Percentiles rank a stretch among this genome's conserved stretches.
Conservation (phyloP, 2,888 invertebrate genomes). For the Zeuzera pyrina region DNA sequence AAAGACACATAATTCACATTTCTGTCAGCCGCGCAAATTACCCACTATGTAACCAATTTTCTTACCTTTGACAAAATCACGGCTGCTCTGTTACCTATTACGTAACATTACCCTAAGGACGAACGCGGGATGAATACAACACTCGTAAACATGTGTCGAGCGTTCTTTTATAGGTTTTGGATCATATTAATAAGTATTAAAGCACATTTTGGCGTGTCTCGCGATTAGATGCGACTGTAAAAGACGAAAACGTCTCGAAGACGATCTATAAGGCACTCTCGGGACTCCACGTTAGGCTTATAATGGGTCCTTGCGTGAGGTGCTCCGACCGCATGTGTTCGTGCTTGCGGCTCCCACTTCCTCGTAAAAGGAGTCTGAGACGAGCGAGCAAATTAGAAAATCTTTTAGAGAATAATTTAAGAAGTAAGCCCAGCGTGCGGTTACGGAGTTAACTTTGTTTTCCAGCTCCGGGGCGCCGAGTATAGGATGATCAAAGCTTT, state of each 20-base stretch:
- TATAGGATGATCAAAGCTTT: slow-evolving; percentile 26
- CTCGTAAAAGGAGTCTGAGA: slow-evolving; percentile 43
- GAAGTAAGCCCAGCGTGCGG: slow-evolving; percentile 41
- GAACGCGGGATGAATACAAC: slow-evolving; percentile 55
- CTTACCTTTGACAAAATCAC: slow-evolving; percentile 73
- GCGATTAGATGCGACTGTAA: slow-evolving; percentile 21
- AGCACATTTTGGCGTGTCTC: slow-evolving; percentile 40
- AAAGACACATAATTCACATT: slow-evolving; percentile 45
- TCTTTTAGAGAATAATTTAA: slow-evolving; percentile 70
- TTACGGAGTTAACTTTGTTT: slow-evolving; percentile 47
- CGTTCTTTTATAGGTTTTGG: slow-evolving; percentile 34
- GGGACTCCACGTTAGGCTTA: slow-evolving; percentile 42
- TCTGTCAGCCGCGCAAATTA: slow-evolving; percentile 48
- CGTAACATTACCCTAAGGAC: slow-evolving; percentile 70
- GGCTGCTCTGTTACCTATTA: slow-evolving; percentile 56
- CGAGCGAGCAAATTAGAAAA: slow-evolving; percentile 67
- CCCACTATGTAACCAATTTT: slow-evolving; percentile 69
- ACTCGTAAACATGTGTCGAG: slow-evolving; percentile 30
- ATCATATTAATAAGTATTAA: slow-evolving; percentile 51
- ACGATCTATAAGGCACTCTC: slow-evolving; percentile 43
- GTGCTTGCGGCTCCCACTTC: slow-evolving; percentile 34
- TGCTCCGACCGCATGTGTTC: slow-evolving; percentile 36
- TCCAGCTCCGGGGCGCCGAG: slow-evolving; percentile 24
- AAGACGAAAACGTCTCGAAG: slow-evolving; percentile 28
- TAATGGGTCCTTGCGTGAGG: slow-evolving; percentile 39